Percentiles rank a stretch among this genome's conserved stretches.
Conservation (phyloP, 2,113 vertebrate species). For the Ahaetulla prasina region DNA sequence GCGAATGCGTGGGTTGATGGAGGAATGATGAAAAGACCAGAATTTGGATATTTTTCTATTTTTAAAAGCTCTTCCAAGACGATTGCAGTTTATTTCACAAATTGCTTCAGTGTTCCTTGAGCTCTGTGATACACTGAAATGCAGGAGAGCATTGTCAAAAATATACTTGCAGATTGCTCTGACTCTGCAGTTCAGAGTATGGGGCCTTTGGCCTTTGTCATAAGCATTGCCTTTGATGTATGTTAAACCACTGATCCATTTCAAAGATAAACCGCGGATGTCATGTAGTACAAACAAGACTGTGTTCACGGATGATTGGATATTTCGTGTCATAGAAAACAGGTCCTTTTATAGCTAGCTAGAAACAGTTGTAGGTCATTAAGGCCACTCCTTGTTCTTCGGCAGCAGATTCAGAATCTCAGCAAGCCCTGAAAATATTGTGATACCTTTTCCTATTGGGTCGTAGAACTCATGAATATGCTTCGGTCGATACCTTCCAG, state of each 20-base stretch:
- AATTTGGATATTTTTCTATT: background rate
- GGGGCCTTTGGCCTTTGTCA: background rate
- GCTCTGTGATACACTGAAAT: constrained; percentile 21
- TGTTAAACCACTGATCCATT: background rate
- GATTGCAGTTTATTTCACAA: background rate
- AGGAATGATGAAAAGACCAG: background rate
- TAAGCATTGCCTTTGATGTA: constrained; percentile 39
- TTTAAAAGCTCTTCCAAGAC: background rate
- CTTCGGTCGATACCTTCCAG: background rate
- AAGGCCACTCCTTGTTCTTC: background rate
- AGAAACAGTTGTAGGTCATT: background rate
- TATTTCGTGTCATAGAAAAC: background rate
- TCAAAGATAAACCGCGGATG: constrained; percentile 21
- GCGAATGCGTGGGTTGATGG: background rate
- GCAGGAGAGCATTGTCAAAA: constrained; percentile 31
- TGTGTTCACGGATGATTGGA: background rate
- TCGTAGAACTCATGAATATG: background rate
- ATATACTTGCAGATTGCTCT: background rate
- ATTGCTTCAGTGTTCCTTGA: constrained; percentile 27
- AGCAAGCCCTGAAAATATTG: background rate
- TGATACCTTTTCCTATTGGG: background rate
- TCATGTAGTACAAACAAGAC: background rate
- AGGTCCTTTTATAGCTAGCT: background rate
- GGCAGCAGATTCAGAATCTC: background rate
- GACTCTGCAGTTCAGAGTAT: background rate